Evolutionary conservation across 2,888 invertebrate species (phyloP).

Genomic region (Scaptomyza flava): DNA sequence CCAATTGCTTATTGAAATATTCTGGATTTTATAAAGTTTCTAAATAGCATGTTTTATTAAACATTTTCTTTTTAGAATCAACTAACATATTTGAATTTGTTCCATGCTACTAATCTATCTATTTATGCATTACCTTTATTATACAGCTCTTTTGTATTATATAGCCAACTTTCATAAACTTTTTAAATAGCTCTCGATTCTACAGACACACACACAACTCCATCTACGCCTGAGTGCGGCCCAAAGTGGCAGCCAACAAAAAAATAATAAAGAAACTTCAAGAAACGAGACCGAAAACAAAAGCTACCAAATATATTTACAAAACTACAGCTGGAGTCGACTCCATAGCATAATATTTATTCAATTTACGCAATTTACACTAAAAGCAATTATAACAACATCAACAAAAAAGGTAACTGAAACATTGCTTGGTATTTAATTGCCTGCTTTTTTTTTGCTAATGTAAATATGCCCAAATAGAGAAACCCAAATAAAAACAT

Average conservation of each 20-base stretch:
- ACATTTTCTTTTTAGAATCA: too few species aligned
- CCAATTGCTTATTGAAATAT: too few species aligned
- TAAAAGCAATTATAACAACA: slow-evolving; percentile 32
- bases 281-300: slow-evolving; percentile 44
- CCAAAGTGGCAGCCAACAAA: slow-evolving; percentile 37
- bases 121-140: too few species aligned
- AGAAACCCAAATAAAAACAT: slow-evolving; percentile 8
- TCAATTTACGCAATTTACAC: slow-evolving; percentile 78
- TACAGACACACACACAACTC: slow-evolving; percentile 33
- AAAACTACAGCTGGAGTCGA: slow-evolving; percentile 53
- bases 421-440: slow-evolving; percentile 61
- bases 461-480: slow-evolving; percentile 65
- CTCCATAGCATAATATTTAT: slow-evolving; percentile 71
- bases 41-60: too few species aligned
- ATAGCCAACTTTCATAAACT: neutral
- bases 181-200: slow-evolving; percentile 35
- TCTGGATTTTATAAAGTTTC: too few species aligned
- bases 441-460: slow-evolving; percentile 47
- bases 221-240: slow-evolving; percentile 68
- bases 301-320: slow-evolving; percentile 53
- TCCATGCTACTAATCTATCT: too few species aligned
- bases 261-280: slow-evolving; percentile 13
- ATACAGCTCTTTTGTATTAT: too few species aligned
- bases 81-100: too few species aligned
- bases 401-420: slow-evolving; percentile 14